Conservation (phyloP, 2,113 vertebrate genomes). For the Melanerpes aurifrons region DNA sequence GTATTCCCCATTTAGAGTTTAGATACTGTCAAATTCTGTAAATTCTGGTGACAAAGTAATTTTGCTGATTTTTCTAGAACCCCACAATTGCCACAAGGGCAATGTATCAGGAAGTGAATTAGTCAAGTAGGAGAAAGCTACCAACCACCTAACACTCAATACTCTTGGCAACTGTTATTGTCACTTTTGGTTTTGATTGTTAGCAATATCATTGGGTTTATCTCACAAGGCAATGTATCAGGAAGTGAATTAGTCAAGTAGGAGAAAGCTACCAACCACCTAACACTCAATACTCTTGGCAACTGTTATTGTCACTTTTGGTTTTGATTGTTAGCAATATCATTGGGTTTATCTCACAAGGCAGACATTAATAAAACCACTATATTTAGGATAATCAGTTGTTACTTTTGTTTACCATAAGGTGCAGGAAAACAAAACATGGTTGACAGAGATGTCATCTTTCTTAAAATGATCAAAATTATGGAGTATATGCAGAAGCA, state of each 20-base stretch:
- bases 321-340: neutral
- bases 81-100: neutral
- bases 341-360: neutral
- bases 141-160: neutral
- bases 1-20: neutral
- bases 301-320: constrained; percentile 38
- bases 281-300: neutral
- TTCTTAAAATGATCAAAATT: neutral
- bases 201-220: neutral
- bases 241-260: neutral
- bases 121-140: neutral
- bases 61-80: neutral
- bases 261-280: neutral
- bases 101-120: neutral
- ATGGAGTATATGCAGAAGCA: neutral
- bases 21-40: neutral
- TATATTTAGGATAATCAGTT: neutral
- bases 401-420: constrained; percentile 13
- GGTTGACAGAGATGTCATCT: neutral
- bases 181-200: constrained; percentile 26
- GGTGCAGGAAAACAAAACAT: neutral
- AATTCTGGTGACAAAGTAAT: neutral
- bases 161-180: neutral
- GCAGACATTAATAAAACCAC: neutral
- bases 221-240: neutral